Conservation (phyloP, 2,797 vertebrate species). For the Argya squamiceps region DNA sequence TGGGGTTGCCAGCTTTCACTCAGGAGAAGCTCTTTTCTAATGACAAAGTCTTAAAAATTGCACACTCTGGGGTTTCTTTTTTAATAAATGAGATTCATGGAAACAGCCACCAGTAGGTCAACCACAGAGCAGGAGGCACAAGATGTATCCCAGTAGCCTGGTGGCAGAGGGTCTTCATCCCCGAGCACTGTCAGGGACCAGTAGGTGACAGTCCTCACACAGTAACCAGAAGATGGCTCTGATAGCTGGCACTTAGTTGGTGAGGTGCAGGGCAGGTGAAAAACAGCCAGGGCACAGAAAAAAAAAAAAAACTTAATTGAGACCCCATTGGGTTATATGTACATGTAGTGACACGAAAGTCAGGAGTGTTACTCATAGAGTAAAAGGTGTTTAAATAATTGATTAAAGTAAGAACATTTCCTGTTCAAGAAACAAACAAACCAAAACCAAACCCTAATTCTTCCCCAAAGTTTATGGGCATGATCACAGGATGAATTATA, state of each 20-base stretch:
- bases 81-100: background rate
- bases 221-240: background rate
- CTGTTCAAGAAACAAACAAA: background rate
- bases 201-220: background rate
- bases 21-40: background rate
- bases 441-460: background rate
- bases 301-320: background rate
- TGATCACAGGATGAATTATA: background rate
- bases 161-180: background rate
- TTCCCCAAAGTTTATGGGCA: background rate
- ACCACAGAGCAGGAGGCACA: accelerated
- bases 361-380: background rate
- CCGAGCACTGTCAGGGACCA: background rate
- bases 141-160: background rate
- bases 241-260: background rate
- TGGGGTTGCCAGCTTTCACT: background rate
- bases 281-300: background rate
- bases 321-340: background rate
- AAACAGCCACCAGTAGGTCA: background rate
- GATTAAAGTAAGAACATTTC: background rate
- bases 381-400: background rate
- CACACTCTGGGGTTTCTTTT: background rate
- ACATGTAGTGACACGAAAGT: background rate
- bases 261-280: background rate
- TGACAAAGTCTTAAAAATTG: background rate